phyloP scores from a whole-genome alignment of 2,888 invertebrate genomes.

The Cheilosia scutellata region DNA sequence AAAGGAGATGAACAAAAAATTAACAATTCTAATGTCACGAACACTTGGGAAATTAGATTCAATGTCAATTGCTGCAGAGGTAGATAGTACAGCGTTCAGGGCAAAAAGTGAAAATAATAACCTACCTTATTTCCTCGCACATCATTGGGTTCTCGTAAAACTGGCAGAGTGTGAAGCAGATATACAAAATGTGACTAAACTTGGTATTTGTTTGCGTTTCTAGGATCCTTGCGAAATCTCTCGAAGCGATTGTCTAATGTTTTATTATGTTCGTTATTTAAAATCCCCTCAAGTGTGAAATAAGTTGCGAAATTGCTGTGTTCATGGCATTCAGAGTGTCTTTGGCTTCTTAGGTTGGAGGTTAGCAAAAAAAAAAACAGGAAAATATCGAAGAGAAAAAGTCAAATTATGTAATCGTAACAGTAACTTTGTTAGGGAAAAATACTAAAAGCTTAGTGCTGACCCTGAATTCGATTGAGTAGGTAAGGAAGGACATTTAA shows the following conservation, averaged over 20 bases:
- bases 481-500: background rate
- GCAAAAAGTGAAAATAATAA: slow-evolving; percentile 7
- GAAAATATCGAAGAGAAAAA: slow-evolving; percentile 7
- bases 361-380: slow-evolving; percentile 8
- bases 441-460: background rate
- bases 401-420: slow-evolving; percentile 51
- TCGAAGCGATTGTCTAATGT: slow-evolving; percentile 62
- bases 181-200: slow-evolving; percentile 63
- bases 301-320: slow-evolving; percentile 63
- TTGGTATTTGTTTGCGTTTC: slow-evolving; percentile 45
- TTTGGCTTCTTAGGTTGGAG: background rate
- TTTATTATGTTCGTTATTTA: slow-evolving; percentile 67
- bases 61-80: slow-evolving; percentile 68
- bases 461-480: background rate
- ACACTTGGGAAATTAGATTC: slow-evolving; percentile 70
- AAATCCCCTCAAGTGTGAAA: slow-evolving; percentile 66
- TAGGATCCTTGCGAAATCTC: slow-evolving; percentile 22
- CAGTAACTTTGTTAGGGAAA: background rate
- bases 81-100: slow-evolving; percentile 3
- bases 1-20: slow-evolving; percentile 36
- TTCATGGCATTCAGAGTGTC: slow-evolving; percentile 30
- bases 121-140: slow-evolving; percentile 28
- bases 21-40: slow-evolving; percentile 71
- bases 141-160: slow-evolving; percentile 64
- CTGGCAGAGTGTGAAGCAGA: slow-evolving; percentile 34